Base-by-base conservation (phyloP, 1,140 invertebrate genomes). In the Leguminivora glycinivorella region DNA sequence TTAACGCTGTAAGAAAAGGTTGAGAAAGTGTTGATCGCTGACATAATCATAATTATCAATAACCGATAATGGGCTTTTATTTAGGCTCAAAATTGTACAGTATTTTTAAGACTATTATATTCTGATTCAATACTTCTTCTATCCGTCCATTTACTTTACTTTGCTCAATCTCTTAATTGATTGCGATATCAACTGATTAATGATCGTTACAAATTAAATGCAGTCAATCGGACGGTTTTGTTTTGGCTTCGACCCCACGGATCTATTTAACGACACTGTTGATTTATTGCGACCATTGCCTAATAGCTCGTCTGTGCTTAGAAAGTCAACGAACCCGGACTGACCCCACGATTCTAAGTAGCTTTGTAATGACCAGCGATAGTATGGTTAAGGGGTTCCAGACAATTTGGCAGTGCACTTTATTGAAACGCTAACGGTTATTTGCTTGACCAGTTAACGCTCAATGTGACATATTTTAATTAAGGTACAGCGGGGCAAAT, bases 271-370 rank as follows among this genome's bases (percentile, higher is more conserved):
- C 25, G 58, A 29, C 26, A 31, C 26, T 29, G 56, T 60, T 63
- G 25, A 63, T 63, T 29, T 60, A n/a, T n/a, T n/a, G n/a, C n/a
- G n/a, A n/a, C n/a, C n/a, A n/a, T n/a, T n/a, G n/a, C n/a, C n/a
- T n/a, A n/a, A n/a, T n/a, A n/a, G n/a, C 58, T 63, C 58, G 26
- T 26, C 58, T 63, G 14, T 29, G 58, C 26, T 29, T 63, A 29
- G 26, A 63, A 63, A 63, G 58, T 63, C 58, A 29, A 63, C 26
- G 58, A 63, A 63, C 56, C 56, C 25, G 17, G 26, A 63, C 26
- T 29, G 26, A 31, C 58, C 26, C 58, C 58, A 31, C n/a, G 29
- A 52, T 52, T 52, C n/a, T 1, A 52, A 52, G 47, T 17, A 52
- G 47, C 17, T 19, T 52, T 17, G 22, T 52, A 22, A 52, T 19